Percentiles rank a stretch among this genome's conserved stretches.
phyloP scores from a whole-genome alignment of 2,888 invertebrate species.

The Drosophila paramelanica region DNA sequence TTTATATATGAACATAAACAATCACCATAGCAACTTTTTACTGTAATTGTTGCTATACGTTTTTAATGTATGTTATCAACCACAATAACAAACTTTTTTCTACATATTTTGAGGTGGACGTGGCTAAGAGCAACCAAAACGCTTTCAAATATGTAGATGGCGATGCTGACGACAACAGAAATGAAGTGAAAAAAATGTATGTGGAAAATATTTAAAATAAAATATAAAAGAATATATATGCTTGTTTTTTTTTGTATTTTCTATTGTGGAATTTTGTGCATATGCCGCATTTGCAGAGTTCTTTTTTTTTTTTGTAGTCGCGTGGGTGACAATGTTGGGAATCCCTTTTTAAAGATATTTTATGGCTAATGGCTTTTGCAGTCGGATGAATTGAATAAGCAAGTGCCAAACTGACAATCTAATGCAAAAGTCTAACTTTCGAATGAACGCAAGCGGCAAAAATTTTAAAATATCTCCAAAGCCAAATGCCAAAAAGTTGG shows the following conservation, averaged over 20 bases:
- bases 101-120: conserved; percentile 22
- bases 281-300: conserved; percentile 22
- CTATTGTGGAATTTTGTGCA: neutral
- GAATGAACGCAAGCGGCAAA: conserved; percentile 45
- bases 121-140: conserved; percentile 14
- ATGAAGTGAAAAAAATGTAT: conserved; percentile 21
- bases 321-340: conserved; percentile 17
- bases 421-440: conserved; percentile 45
- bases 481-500: conserved; percentile 66
- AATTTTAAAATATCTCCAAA: conserved; percentile 57
- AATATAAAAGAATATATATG: conserved; percentile 2
- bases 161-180: conserved; percentile 32
- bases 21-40: conserved; percentile 3
- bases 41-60: conserved; percentile 26
- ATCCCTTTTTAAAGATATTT: conserved; percentile 41
- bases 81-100: conserved; percentile 22
- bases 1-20: neutral
- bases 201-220: conserved; percentile 61
- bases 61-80: conserved; percentile 42
- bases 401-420: conserved; percentile 52
- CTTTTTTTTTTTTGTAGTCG: conserved; percentile 39
- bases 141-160: conserved; percentile 26
- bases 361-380: conserved; percentile 62
- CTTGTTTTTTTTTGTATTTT: conserved; percentile 13
- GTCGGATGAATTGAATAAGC: conserved; percentile 58